A percentile compares a stretch with the other conserved stretches of the same genome.
Conservation (phyloP, 2,113 vertebrate species). For the Hyperopisus bebe region DNA sequence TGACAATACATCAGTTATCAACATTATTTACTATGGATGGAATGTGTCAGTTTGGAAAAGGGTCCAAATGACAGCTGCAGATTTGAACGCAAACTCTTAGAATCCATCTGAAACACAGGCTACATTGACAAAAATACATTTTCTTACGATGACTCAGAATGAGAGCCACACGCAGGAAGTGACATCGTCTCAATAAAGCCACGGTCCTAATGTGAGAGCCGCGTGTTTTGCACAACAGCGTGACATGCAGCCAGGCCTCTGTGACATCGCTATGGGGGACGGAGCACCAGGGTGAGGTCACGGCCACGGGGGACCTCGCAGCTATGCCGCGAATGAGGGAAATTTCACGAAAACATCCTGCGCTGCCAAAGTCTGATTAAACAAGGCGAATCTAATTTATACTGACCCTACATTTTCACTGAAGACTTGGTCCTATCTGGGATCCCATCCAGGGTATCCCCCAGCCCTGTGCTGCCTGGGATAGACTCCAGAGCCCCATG, state of each 20-base stretch:
- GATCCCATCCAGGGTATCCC: background rate
- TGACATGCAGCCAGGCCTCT: background rate
- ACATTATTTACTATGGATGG: background rate
- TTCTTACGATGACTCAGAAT: background rate
- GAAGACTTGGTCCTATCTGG: background rate
- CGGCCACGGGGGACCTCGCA: background rate
- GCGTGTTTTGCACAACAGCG: background rate
- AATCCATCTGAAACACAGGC: background rate
- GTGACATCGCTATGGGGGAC: background rate
- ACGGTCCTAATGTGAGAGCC: background rate
- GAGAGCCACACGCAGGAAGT: background rate
- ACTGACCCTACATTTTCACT: background rate
- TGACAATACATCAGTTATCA: background rate
- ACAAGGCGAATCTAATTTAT: background rate
- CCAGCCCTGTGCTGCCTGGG: background rate
- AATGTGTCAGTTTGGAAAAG: constrained; percentile 1
- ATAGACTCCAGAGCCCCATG: background rate
- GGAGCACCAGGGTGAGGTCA: background rate
- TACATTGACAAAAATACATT: background rate
- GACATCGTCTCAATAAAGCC: background rate
- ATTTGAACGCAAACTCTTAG: background rate
- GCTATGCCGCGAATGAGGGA: background rate
- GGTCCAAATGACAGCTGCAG: background rate
- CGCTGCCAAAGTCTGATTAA: background rate
- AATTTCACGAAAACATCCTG: background rate